Conservation (phyloP, 2,797 vertebrate species). For the Schizopygopsis pylzovi region DNA sequence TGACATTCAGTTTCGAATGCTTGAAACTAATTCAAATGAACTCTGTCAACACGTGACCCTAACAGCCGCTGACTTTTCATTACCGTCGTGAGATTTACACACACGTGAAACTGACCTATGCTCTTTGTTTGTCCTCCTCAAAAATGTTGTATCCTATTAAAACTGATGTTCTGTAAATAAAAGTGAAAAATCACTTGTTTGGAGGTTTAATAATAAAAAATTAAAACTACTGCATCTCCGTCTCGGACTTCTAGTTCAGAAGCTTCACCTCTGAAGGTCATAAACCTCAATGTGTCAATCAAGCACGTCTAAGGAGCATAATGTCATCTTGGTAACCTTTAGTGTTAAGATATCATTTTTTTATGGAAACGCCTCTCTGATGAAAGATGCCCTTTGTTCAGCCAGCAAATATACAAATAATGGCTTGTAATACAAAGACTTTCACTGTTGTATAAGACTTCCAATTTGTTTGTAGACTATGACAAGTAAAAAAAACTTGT, state of each 20-base stretch:
- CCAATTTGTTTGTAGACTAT: conserved; percentile 44
- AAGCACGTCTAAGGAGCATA: conserved; percentile 72
- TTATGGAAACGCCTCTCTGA: conserved; percentile 61
- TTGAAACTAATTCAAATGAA: conserved; percentile 60
- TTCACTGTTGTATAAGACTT: neutral
- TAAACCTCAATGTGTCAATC: conserved; percentile 74
- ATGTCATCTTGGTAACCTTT: conserved; percentile 84
- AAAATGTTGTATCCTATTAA: neutral
- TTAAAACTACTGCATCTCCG: neutral
- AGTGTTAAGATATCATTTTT: conserved; percentile 69
- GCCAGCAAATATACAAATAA: conserved; percentile 62
- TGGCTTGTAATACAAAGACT: conserved; percentile 53
- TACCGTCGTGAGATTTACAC: neutral
- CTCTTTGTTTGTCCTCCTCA: neutral
- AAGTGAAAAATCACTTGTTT: neutral
- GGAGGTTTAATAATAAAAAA: neutral
- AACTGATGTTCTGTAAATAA: neutral
- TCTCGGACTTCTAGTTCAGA: conserved; percentile 2
- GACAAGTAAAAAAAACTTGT: conserved; percentile 30
- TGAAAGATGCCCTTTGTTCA: conserved; percentile 76
- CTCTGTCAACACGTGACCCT: conserved; percentile 55
- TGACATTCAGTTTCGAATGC: conserved; percentile 47
- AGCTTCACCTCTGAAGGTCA: conserved; percentile 72
- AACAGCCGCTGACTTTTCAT: conserved; percentile 38
- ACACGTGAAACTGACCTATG: neutral